These are phyloP conservation scores for Saccopteryx bilineata DNA, from an alignment of 2,113 vertebrate genomes.

Conservation along the genomic window DNA sequence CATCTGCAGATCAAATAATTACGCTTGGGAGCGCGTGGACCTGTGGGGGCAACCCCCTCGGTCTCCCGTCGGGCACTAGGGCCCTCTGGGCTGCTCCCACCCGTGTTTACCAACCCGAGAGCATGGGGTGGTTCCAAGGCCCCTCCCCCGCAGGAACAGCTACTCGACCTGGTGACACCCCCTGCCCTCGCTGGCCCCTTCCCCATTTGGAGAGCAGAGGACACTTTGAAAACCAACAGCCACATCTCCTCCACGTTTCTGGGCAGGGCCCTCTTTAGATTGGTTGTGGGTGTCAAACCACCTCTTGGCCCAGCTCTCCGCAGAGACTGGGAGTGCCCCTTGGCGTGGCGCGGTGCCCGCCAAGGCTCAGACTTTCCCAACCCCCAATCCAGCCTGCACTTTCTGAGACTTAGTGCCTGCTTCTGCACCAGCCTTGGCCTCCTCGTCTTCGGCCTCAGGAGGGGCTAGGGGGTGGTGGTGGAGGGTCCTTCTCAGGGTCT, in stretches of 20 bases:
- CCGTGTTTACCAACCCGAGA: neutral
- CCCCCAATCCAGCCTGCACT: rapidly evolving
- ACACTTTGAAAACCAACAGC: neutral
- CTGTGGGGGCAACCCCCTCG: neutral
- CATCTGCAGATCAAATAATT: slow-evolving; percentile 91
- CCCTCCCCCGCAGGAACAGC: neutral
- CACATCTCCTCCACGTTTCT: rapidly evolving
- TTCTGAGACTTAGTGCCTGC: neutral
- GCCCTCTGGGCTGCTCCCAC: neutral
- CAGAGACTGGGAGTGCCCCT: neutral
- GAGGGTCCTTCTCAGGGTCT: neutral
- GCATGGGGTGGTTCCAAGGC: too few relatives aligned
- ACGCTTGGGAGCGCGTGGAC: slow-evolving; percentile 52
- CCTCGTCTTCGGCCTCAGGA: neutral
- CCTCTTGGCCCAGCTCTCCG: neutral
- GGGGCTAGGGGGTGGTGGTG: too few relatives aligned
- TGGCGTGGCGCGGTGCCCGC: neutral
- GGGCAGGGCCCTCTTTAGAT: neutral
- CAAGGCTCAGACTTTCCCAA: neutral
- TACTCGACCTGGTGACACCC: neutral
- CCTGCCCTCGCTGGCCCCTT: neutral
- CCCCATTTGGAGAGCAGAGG: neutral
- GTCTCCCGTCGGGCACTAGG: rapidly evolving
- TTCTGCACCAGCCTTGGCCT: rapidly evolving
- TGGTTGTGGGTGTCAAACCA: neutral